These are phyloP conservation scores for Sebastes matsubarae DNA, from an alignment of 2,797 vertebrate genomes.

Conservation along the genomic window DNA sequence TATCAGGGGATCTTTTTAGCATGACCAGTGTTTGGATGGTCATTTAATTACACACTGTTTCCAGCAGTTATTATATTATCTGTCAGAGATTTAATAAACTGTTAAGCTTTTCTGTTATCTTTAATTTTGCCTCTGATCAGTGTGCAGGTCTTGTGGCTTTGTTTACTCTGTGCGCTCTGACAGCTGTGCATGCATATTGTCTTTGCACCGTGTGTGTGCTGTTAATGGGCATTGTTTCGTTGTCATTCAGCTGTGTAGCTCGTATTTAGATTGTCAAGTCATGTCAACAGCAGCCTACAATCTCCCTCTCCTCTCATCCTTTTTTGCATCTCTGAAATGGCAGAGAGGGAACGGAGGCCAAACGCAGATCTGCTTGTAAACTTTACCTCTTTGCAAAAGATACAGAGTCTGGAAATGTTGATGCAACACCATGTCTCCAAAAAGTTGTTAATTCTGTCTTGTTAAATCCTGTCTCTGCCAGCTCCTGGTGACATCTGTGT, in stretches of 20 bases:
- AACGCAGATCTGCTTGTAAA: neutral
- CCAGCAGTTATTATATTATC: conserved; percentile 40
- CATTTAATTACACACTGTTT: conserved; percentile 47
- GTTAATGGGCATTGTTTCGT: conserved; percentile 27
- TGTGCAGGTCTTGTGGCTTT: conserved; percentile 29
- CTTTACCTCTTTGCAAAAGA: neutral
- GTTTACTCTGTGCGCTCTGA: neutral
- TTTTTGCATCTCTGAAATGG: neutral
- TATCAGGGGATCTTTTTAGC: neutral
- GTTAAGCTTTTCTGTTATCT: conserved; percentile 41
- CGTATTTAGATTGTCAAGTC: conserved; percentile 40
- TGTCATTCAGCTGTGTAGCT: conserved; percentile 34
- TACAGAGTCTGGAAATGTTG: conserved; percentile 13
- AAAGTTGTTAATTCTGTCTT: conserved; percentile 26
- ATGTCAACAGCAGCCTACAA: conserved; percentile 18
- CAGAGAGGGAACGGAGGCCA: neutral
- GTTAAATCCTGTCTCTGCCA: conserved; percentile 12
- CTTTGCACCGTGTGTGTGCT: conserved; percentile 2
- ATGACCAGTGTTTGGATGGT: neutral
- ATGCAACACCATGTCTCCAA: neutral
- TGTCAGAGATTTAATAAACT: conserved; percentile 62
- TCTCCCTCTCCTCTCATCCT: neutral
- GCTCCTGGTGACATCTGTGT: neutral
- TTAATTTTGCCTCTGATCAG: conserved; percentile 48
- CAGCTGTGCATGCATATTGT: conserved; percentile 28